Conservation (phyloP, 2,888 invertebrate species). For the Axea sp. region DNA sequence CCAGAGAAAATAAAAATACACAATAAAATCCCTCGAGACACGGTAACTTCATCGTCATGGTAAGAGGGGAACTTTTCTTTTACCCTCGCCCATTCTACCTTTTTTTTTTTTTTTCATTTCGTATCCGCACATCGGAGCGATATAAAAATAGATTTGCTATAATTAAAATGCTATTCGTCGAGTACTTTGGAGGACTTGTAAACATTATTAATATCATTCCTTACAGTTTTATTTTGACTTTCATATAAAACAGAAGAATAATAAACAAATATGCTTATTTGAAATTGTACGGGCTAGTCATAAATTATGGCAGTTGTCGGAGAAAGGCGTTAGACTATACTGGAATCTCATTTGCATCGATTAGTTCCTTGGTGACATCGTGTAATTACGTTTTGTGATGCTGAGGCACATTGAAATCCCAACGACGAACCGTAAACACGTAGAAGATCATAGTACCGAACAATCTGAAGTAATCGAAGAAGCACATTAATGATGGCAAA, state of each 20-base stretch:
- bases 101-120: constrained; percentile 11
- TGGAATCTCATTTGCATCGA: constrained; percentile 73
- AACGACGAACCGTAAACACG: constrained; percentile 61
- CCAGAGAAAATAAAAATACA: constrained; percentile 58
- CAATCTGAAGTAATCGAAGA: constrained; percentile 45
- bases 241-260: no score
- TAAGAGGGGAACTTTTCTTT: constrained; percentile 58
- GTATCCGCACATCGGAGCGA: constrained; percentile 14
- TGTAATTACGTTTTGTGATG: constrained; percentile 71
- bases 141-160: constrained; percentile 41
- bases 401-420: constrained; percentile 49
- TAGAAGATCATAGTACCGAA: constrained; percentile 38
- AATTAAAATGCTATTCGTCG: constrained; percentile 39
- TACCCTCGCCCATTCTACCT: constrained; percentile 33
- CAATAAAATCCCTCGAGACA: constrained; percentile 60
- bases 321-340: constrained; percentile 67
- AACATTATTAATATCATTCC: background rate
- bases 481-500: constrained; percentile 44
- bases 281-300: background rate
- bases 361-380: constrained; percentile 72
- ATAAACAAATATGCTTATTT: constrained; percentile 19
- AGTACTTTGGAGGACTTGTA: background rate
- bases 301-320: constrained; percentile 43
- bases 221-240: no score
- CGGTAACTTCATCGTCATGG: constrained; percentile 51